These are phyloP conservation scores for Drosophila borealis DNA, from an alignment of 2,888 invertebrate species.

Conservation along the genomic window DNA sequence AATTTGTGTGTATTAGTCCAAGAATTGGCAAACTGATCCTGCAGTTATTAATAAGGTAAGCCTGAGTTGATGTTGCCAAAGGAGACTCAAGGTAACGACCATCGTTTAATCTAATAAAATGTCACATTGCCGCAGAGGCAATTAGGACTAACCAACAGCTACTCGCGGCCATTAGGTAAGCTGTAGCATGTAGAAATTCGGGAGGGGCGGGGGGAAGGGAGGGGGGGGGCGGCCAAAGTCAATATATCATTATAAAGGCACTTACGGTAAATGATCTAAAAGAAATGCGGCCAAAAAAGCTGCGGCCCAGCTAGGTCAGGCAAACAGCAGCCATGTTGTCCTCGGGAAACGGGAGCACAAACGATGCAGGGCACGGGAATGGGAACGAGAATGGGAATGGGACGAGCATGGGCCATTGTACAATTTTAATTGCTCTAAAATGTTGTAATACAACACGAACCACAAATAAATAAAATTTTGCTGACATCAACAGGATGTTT, in stretches of 20 bases:
- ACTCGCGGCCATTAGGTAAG: slow-evolving; percentile 25
- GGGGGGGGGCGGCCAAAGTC: slow-evolving; percentile 41
- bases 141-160: slow-evolving; percentile 28
- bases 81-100: slow-evolving; percentile 10
- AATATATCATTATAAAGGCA: slow-evolving; percentile 72
- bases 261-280: slow-evolving; percentile 63
- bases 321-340: slow-evolving; percentile 19
- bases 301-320: slow-evolving; percentile 6
- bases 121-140: slow-evolving; percentile 26
- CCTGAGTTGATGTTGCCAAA: background rate
- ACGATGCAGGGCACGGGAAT: background rate
- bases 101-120: slow-evolving; percentile 48
- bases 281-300: slow-evolving; percentile 48
- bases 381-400: background rate
- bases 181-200: slow-evolving; percentile 13
- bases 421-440: slow-evolving; percentile 77
- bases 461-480: slow-evolving; percentile 78
- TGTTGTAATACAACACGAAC: slow-evolving; percentile 77
- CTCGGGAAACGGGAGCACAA: slow-evolving; percentile 14
- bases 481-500: slow-evolving; percentile 79
- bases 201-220: slow-evolving; percentile 11
- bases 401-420: slow-evolving; percentile 59
- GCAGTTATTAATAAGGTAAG: slow-evolving; percentile 7
- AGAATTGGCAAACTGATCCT: slow-evolving; percentile 4
- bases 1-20: slow-evolving; percentile 1